Base-by-base conservation (phyloP, 2,888 invertebrate genomes). In the Bombylius discolor region DNA sequence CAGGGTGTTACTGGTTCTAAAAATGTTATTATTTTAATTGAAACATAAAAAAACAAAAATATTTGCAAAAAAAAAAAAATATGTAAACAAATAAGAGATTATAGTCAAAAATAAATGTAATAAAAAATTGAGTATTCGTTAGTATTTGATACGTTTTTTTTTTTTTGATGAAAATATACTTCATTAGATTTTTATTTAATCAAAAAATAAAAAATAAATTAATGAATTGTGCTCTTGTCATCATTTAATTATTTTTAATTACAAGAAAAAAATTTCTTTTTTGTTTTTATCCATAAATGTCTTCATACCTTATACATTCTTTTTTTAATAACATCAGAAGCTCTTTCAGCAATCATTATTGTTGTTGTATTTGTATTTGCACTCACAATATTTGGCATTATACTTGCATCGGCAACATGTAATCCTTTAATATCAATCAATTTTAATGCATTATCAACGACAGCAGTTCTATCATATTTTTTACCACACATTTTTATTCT, bases 321-420 rank as follows among this genome's bases (percentile, higher is more conserved):
- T 67, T 84, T 79, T 67, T 87, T 88, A 62, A 91, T 87, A 79
- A 91, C 82, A 65, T 90, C 89, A 0, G 88, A 78, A 2, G 83
- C 88, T 65, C 86, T 89, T 67, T 91, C 90, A 0, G 84, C 90
- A 48, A 91, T 84, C 90, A 90, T 90, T 49, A 89, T 82, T 2
- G 81, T 81, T 0, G 90, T 88, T 0, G 87, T 89, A 65, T 89
- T 89, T 0, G 89, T 89, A 66, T 91, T 89, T 0, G 89, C 90
- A 39, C 79, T 85, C 0, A 82, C 77, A 54, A 91, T 87, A 3
- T 74, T 79, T 0, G 90, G 91, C 87, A 92, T 90, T 31, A 92
- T 78, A 62, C 89, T 89, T 0, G 84, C 87, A 68, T 92, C 92
- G 4, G 89, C 80, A 0, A 92, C 85, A 39, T 91, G 76, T 6